Base-by-base conservation (phyloP, 2,888 invertebrate species). In the Suillia variegata region DNA sequence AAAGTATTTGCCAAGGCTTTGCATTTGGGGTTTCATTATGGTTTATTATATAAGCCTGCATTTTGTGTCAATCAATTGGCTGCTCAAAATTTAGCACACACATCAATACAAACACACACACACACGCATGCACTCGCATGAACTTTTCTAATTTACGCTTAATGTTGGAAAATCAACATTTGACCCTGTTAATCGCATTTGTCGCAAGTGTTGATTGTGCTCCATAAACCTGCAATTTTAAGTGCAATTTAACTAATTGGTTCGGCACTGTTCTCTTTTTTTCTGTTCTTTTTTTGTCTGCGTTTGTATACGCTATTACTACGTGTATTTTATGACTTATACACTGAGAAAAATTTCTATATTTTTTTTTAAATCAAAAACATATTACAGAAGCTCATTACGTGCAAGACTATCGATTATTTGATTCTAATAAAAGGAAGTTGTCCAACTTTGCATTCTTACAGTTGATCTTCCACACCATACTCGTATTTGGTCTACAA, bases 11-110 rank as follows among this genome's bases (percentile, higher is more conserved):
- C 38, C n/a, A 12, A n/a, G n/a, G 38, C 3, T n/a, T 38, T n/a
- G 38, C 38, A 38, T 38, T 38, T 38, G 38, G 12, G n/a, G 4
- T 38, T 38, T 38, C 31, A 51, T 56, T 50, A 38, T 56, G 24
- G 54, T 54, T 42, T 54, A 54, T 54, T 42, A 54, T 51, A 22
- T 56, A 56, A 56, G 48, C 50, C 17, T 22, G 26, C 31, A 57
- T 57, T 58, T 38, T 15, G 26, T 45, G 54, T 26, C 45, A 54
- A 54, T 31, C 54, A 53, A 53, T 53, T 53, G 53, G 22, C 53
- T 26, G 24, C 18, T 49, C n/a, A 21, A 13, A 22, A 22, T 20
- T 24, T 52, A n/a, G 18, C 63, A 63, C 54, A 47, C 50, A 50
- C 18, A 45, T 38, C 20, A 10, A 47, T 17, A 6, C 17, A 50